Evolutionary conservation across 2,797 vertebrate species (phyloP).

Genomic region (Schizopygopsis malacanthus): DNA sequence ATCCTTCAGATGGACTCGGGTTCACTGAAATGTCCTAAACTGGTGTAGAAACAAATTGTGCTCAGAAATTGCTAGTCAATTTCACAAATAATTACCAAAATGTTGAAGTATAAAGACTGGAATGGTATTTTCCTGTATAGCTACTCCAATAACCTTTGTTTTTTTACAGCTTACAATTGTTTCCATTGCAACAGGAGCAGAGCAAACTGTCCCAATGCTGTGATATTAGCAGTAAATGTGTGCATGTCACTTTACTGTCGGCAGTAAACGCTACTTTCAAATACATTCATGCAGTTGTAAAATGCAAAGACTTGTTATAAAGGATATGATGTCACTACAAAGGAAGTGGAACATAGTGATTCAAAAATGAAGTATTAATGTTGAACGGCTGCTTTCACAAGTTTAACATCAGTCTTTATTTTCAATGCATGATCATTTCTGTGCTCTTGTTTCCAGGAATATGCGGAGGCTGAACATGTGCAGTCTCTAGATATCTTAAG

Average conservation of each 20-base stretch:
- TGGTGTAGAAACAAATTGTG: not conserved
- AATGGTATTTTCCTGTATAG: not conserved
- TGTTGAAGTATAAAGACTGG: not conserved
- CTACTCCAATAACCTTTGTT: not conserved
- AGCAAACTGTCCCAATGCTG: not conserved
- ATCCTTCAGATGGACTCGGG: not conserved
- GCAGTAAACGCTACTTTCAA: not conserved
- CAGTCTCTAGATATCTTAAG: conserved; percentile 67
- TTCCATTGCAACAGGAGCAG: not conserved
- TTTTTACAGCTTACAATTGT: not conserved
- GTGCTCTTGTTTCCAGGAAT: not conserved
- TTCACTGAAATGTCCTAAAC: not conserved
- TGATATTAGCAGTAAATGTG: not conserved
- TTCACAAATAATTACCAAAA: not conserved
- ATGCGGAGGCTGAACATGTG: not conserved
- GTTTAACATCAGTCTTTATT: not conserved
- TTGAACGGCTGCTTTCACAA: not conserved
- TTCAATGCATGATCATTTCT: not conserved
- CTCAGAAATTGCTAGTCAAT: not conserved
- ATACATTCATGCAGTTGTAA: not conserved
- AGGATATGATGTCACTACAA: conserved; percentile 13
- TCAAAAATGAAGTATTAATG: not conserved
- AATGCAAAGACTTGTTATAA: not conserved
- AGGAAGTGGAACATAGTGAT: not conserved
- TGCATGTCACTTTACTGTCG: not conserved